Evolutionary conservation across 2,797 vertebrate species (phyloP).

Genomic region (Novumbra hubbsi): DNA sequence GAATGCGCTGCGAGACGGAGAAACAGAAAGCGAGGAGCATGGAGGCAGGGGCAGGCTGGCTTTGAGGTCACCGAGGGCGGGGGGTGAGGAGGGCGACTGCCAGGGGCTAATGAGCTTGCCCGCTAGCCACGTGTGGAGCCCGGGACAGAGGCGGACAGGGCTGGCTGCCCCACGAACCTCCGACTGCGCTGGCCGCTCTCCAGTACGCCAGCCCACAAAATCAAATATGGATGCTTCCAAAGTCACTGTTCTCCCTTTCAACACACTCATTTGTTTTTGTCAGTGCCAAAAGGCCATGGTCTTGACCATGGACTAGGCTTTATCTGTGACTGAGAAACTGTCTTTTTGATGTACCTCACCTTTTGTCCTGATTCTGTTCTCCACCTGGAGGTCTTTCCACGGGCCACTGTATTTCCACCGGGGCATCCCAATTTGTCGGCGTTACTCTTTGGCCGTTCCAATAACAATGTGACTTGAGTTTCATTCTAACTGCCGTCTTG

Average conservation of each 20-base stretch:
- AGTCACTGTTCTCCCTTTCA: neutral
- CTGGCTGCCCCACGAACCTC: neutral
- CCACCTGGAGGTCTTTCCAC: neutral
- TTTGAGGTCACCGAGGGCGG: neutral
- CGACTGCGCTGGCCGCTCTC: neutral
- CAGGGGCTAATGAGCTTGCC: neutral
- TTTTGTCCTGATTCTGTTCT: neutral
- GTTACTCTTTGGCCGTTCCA: neutral
- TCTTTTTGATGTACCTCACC: neutral
- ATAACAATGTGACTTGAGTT: no score
- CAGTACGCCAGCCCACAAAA: neutral
- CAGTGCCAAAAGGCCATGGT: neutral
- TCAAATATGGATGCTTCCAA: neutral
- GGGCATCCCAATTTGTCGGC: neutral
- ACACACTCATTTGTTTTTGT: neutral
- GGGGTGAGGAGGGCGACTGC: neutral
- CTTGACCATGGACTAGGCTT: neutral
- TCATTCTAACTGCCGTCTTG: no score
- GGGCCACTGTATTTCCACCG: neutral
- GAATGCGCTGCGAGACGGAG: neutral
- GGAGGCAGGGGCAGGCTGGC: neutral
- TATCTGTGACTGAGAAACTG: neutral
- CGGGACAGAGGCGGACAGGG: neutral
- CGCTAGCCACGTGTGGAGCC: neutral
- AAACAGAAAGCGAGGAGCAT: neutral